phyloP scores from a whole-genome alignment of 2,888 invertebrate species.

The Anodontia alba region DNA sequence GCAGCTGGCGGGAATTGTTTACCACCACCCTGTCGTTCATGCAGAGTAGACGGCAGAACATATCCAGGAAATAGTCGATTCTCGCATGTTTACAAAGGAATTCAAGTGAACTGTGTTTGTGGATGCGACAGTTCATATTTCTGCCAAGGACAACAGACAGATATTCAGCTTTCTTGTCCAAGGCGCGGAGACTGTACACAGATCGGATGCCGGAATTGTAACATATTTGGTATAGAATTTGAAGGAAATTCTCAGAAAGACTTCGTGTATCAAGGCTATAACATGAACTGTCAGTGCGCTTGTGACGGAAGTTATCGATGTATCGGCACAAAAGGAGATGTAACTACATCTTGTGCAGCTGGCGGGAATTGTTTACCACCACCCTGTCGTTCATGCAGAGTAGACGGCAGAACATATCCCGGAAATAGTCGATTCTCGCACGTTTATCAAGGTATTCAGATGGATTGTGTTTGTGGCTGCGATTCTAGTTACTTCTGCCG shows the following conservation, averaged over 20 bases:
- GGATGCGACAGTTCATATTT: slow-evolving; percentile 59
- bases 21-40: slow-evolving; percentile 36
- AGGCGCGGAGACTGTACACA: slow-evolving; percentile 46
- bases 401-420: slow-evolving; percentile 46
- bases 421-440: slow-evolving; percentile 45
- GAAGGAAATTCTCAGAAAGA: slow-evolving; percentile 33
- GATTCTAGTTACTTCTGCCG: slow-evolving; percentile 53
- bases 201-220: slow-evolving; percentile 47
- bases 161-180: slow-evolving; percentile 38
- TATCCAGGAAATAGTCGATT: slow-evolving; percentile 40
- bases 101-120: slow-evolving; percentile 51
- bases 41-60: slow-evolving; percentile 49
- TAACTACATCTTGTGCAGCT: slow-evolving; percentile 36
- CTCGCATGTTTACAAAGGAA: slow-evolving; percentile 31
- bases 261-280: slow-evolving; percentile 54
- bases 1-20: slow-evolving; percentile 47
- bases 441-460: slow-evolving; percentile 32
- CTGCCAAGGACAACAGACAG: slow-evolving; percentile 40
- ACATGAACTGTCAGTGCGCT: slow-evolving; percentile 50
- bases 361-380: slow-evolving; percentile 47
- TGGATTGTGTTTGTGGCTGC: slow-evolving; percentile 57
- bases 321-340: slow-evolving; percentile 39
- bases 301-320: slow-evolving; percentile 56
- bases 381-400: slow-evolving; percentile 40
- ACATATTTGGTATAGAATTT: slow-evolving; percentile 45